phyloP scores from a whole-genome alignment of 2,797 vertebrate genomes.

The Neopelma chrysocephalum region DNA sequence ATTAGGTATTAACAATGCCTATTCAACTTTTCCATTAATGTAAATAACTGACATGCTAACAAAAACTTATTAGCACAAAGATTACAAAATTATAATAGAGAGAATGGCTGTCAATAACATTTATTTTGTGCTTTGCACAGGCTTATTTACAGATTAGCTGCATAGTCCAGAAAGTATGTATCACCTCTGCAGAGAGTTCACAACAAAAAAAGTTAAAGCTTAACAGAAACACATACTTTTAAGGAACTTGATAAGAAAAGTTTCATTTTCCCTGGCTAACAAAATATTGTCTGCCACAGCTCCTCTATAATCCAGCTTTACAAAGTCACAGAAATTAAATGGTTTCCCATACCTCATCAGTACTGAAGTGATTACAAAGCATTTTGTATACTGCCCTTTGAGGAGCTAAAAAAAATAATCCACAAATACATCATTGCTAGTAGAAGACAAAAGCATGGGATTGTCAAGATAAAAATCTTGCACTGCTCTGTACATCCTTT shows the following conservation, averaged over 20 bases:
- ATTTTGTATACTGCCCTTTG: conserved; percentile 30
- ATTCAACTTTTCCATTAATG: not conserved
- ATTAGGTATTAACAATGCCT: not conserved
- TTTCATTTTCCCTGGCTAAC: not conserved
- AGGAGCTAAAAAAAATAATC: conserved; percentile 43
- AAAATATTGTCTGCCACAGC: conserved; percentile 14
- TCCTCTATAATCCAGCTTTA: not conserved
- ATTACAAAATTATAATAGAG: not conserved
- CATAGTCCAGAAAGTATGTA: not conserved
- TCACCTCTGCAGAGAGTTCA: not conserved
- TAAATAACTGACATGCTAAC: not conserved
- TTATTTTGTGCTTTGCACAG: not conserved
- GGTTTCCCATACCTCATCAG: conserved; percentile 42
- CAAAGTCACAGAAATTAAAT: not conserved
- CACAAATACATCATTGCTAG: conserved; percentile 16
- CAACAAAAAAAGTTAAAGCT: not conserved
- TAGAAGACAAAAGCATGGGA: conserved; percentile 54
- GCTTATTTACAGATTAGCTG: conserved; percentile 15
- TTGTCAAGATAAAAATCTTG: conserved; percentile 65
- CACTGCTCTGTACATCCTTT: conserved; percentile 49
- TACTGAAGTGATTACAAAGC: conserved; percentile 43
- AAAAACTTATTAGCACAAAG: not conserved
- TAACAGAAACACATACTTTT: not conserved
- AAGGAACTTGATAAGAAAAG: not conserved
- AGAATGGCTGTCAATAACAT: not conserved